Evolutionary conservation across 2,888 invertebrate species (phyloP), one percentile per base, ranked within the genome.

Genomic region (Corbicula japonica): DNA sequence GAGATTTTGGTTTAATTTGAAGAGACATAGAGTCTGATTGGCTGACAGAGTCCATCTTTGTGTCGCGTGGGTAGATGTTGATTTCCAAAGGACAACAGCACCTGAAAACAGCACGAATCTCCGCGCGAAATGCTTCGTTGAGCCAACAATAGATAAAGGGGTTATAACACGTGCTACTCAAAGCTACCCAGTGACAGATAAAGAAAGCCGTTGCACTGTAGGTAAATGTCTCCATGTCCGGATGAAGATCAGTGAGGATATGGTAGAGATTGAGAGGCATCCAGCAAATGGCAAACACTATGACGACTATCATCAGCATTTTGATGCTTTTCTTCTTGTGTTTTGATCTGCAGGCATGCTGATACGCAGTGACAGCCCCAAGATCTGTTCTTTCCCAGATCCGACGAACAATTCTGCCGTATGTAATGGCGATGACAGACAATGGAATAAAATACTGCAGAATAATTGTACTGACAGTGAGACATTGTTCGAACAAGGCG

Each of bases 141-240:
- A 94, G 87, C 93, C 94, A 94, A 79, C 94, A 94, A 83, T 94
- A 94, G 21, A 94, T 93, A 83, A 94, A 94, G 0, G 94, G 94
- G 77, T 94, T 94, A 86, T 93, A 94, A 83, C 94, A 94, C 2
- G 94, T 93, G 77, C 93, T 93, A 76, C 93, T 93, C 89, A 94
- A 94, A 28, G 94, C 94, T n/a, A 94, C 87, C 92, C 94, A 93
- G 80, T 94, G 94, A 72, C 93, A 94, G 46, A 92, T 83, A 32
- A 94, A 91, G 83, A 93, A 94, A 2, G 91, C 91, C 1, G 90
- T 91, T 1, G 93, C 92, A 77, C 92, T 92, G 83, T 93, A 93
- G 23, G 87, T 87, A 76, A 88, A 89, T n/a, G 88, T 80, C n/a
- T 84, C 82, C 1, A 84, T 77, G 71, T 89, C 85, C 0, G 90